Conservation (phyloP, 2,888 invertebrate genomes). For the Ariolimax columbianus region DNA sequence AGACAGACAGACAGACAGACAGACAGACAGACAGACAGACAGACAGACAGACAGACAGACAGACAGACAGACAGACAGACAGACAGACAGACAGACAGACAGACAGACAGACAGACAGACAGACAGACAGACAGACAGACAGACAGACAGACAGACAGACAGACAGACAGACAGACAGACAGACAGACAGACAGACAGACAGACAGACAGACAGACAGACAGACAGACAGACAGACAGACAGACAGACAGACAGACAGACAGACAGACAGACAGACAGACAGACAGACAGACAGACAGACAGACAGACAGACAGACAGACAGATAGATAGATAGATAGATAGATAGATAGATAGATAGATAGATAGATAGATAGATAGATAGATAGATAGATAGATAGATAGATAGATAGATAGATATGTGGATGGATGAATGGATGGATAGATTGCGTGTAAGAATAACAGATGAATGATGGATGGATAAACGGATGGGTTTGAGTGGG, state of each 20-base stretch:
- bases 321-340: no score
- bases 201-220: conserved; percentile 26
- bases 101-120: not conserved
- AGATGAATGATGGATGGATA: no score
- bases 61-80: conserved; percentile 14
- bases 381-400: no score
- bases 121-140: conserved; percentile 11
- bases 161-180: conserved; percentile 15
- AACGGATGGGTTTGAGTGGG: no score
- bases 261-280: conserved; percentile 24
- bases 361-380: not conserved
- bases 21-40: not conserved
- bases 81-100: conserved; percentile 5
- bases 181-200: conserved; percentile 34
- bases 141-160: not conserved
- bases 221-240: conserved; percentile 25
- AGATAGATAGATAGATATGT: no score
- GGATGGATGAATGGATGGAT: no score
- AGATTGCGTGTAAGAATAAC: no score
- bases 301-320: no score
- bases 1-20: not conserved
- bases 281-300: conserved; percentile 36
- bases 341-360: no score
- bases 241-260: conserved; percentile 30
- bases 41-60: conserved; percentile 21